Percentiles rank a stretch among this genome's conserved stretches.
Evolutionary conservation across 2,888 invertebrate species (phyloP).

Genomic region (Silvanus unidentatus): DNA sequence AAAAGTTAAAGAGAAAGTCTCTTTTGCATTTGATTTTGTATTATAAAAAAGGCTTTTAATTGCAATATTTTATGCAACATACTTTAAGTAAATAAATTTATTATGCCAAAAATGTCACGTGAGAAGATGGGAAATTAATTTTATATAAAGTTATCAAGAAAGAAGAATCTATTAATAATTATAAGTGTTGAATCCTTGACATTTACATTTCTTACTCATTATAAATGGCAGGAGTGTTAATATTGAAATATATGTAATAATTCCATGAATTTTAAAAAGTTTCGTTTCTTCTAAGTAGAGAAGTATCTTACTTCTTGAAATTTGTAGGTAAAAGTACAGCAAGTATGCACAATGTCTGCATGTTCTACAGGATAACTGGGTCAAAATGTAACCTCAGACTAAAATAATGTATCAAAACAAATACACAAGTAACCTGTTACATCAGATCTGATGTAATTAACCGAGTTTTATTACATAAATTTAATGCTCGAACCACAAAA

Average conservation of each 20-base stretch:
- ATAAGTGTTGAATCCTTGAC: neutral
- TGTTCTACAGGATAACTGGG: neutral
- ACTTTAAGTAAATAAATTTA: neutral
- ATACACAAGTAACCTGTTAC: constrained; percentile 4
- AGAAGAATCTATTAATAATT: neutral
- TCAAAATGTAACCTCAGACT: constrained; percentile 2
- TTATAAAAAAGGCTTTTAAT: constrained; percentile 4
- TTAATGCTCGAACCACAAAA: neutral
- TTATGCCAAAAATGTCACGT: neutral
- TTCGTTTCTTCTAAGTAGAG: too few relatives aligned
- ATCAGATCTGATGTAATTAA: constrained; percentile 4
- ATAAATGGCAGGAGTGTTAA: too few relatives aligned
- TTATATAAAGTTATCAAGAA: too few relatives aligned
- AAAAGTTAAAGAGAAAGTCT: constrained; percentile 12
- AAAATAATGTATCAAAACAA: constrained; percentile 4
- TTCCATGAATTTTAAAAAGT: too few relatives aligned
- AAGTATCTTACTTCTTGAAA: too few relatives aligned
- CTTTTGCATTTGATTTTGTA: constrained; percentile 11
- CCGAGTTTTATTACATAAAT: constrained; percentile 6
- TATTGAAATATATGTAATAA: too few relatives aligned
- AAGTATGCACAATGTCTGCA: too few relatives aligned
- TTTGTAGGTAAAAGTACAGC: too few relatives aligned
- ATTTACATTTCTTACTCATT: neutral
- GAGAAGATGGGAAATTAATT: neutral
- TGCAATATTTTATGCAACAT: constrained; percentile 1